These are phyloP conservation scores for Caenorhabditis sp. DNA, from an alignment of 2,888 invertebrate species.

Conservation along the genomic window DNA sequence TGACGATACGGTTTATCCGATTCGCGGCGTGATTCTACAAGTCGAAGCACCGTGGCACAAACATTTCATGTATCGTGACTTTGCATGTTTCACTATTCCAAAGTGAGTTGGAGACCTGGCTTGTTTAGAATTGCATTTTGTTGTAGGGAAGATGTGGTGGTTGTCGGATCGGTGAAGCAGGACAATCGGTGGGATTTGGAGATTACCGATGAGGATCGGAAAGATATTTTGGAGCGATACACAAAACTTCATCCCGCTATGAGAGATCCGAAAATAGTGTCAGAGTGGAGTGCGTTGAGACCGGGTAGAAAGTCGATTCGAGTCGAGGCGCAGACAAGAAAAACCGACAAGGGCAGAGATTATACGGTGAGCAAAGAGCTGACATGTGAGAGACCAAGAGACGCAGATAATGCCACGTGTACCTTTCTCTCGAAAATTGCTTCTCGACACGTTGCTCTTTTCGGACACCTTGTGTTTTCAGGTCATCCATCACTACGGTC, in stretches of 20 bases:
- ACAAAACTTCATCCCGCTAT: constrained; percentile 55
- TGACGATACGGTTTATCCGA: constrained; percentile 63
- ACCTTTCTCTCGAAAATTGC: too few species aligned
- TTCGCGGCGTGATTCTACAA: constrained; percentile 58
- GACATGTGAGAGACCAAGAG: not conserved
- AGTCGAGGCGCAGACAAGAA: constrained; percentile 36
- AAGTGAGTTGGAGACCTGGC: constrained; percentile 36
- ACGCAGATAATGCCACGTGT: too few species aligned
- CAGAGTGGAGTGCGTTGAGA: constrained; percentile 59
- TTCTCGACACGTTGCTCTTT: too few species aligned
- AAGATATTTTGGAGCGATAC: constrained; percentile 57
- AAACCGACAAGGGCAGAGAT: constrained; percentile 13
- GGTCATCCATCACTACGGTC: constrained; percentile 62
- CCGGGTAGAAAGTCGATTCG: constrained; percentile 50
- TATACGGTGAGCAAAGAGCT: constrained; percentile 29
- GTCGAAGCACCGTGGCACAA: constrained; percentile 87
- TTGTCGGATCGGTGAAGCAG: constrained; percentile 59
- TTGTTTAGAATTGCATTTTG: not conserved
- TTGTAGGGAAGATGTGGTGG: constrained; percentile 45
- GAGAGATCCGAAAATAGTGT: constrained; percentile 55
- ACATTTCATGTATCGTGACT: constrained; percentile 78
- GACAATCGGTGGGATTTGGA: constrained; percentile 48
- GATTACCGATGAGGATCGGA: constrained; percentile 57
- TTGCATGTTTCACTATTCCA: constrained; percentile 58
- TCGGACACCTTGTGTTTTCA: too few species aligned